Percentiles rank a stretch among this genome's conserved stretches.
phyloP scores from a whole-genome alignment of 2,113 vertebrate genomes.

The Trogon surrucura region DNA sequence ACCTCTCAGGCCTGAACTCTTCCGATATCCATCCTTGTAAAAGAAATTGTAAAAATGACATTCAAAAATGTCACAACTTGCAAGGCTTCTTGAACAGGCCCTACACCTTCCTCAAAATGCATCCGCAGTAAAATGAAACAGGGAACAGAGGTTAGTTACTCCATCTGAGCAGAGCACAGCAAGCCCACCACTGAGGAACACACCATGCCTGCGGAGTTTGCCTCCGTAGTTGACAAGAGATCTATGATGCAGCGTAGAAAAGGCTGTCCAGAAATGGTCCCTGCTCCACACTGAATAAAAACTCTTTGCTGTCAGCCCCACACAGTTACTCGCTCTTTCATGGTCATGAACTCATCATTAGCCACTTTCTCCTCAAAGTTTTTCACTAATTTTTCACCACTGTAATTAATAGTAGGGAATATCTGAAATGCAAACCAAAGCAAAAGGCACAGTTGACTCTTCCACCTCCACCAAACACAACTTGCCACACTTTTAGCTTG shows the following conservation, averaged over 20 bases:
- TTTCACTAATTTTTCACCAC: slow-evolving; percentile 74
- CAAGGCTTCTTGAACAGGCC: neutral
- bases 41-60: neutral
- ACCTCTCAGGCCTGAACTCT: slow-evolving; percentile 83
- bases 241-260: neutral
- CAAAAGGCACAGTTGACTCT: neutral
- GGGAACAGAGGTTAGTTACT: neutral
- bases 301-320: neutral
- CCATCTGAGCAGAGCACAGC: neutral
- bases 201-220: neutral
- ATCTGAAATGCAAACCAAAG: slow-evolving; percentile 75
- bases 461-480: neutral
- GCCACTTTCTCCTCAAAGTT: slow-evolving; percentile 74
- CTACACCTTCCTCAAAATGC: neutral
- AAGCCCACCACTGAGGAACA: neutral
- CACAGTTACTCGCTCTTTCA: slow-evolving; percentile 70
- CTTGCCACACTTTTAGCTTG: neutral
- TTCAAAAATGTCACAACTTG: neutral
- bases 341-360: slow-evolving; percentile 29
- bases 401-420: slow-evolving; percentile 77
- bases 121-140: neutral
- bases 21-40: slow-evolving; percentile 42
- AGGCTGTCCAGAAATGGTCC: neutral
- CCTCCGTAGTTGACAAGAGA: neutral
- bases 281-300: neutral